phyloP scores from a whole-genome alignment of 1,140 invertebrate species.

The Orius insidiosus region DNA sequence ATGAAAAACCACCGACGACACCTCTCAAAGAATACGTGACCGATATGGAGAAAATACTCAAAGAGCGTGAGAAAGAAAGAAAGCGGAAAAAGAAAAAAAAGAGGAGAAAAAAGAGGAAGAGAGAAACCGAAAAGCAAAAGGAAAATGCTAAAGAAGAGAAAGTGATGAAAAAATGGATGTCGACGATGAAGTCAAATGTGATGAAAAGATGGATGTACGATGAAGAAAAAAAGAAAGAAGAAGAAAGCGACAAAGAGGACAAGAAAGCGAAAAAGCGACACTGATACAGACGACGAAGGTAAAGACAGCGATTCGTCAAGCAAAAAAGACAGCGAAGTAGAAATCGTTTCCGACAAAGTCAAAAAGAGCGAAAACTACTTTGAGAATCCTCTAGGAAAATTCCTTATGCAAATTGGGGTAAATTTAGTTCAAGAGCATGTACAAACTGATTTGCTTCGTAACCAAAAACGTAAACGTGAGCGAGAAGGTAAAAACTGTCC shows the following conservation, averaged over 20 bases:
- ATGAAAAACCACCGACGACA: conserved; percentile 67
- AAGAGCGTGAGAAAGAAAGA: conserved; percentile 27
- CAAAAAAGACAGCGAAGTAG: conserved; percentile 15
- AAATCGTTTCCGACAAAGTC: conserved; percentile 17
- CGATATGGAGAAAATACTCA: conserved; percentile 42
- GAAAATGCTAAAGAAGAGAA: conserved; percentile 22
- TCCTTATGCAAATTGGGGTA: conserved; percentile 81
- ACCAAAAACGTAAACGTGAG: conserved; percentile 63
- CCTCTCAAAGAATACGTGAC: conserved; percentile 57
- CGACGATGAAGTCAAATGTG: conserved; percentile 29
- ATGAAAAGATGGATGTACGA: conserved; percentile 20
- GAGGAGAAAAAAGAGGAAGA: conserved; percentile 22
- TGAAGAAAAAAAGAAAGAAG: conserved; percentile 17
- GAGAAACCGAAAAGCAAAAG: conserved; percentile 23
- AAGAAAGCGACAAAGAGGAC: too few species aligned
- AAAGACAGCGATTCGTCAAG: conserved; percentile 13
- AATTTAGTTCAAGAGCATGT: conserved; percentile 85
- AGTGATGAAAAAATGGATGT: conserved; percentile 23
- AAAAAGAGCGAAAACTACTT: conserved; percentile 39
- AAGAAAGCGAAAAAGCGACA: too few species aligned
- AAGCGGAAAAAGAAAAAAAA: conserved; percentile 24
- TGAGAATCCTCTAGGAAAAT: conserved; percentile 71
- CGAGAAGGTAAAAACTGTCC: conserved; percentile 44
- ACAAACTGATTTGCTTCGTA: conserved; percentile 72
- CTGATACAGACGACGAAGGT: conserved; percentile 12